These are phyloP conservation scores for Ooceraea biroi DNA, from an alignment of 1,140 invertebrate species.

Conservation along the genomic window DNA sequence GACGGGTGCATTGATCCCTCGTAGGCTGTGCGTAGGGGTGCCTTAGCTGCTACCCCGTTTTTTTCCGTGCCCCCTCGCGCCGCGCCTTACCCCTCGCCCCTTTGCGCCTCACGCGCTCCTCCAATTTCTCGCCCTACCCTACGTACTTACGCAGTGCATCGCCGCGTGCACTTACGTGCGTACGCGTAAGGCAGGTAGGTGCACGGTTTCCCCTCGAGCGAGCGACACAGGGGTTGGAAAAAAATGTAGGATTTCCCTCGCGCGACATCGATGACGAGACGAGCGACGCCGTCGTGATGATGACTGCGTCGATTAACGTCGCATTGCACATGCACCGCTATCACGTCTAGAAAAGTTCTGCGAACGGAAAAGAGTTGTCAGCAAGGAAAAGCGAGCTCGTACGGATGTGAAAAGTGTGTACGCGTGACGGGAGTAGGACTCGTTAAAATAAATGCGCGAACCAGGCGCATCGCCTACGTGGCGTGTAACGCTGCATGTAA, in stretches of 20 bases:
- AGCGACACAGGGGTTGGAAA: conserved; percentile 73
- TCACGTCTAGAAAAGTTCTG: conserved; percentile 49
- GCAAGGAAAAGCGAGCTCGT: conserved; percentile 57
- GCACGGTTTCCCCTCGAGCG: conserved; percentile 73
- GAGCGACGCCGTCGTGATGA: conserved; percentile 15
- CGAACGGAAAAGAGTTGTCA: conserved; percentile 40
- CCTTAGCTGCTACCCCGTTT: conserved; percentile 78
- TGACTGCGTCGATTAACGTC: conserved; percentile 53
- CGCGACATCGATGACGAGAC: conserved; percentile 51
- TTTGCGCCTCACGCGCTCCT: conserved; percentile 53
- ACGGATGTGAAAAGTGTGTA: conserved; percentile 77
- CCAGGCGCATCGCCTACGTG: conserved; percentile 44
- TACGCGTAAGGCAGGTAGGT: conserved; percentile 69
- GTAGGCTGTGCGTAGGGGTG: conserved; percentile 77
- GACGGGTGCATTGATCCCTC: conserved; percentile 83
- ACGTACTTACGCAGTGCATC: conserved; percentile 76
- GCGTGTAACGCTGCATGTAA: conserved; percentile 51
- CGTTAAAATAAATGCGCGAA: conserved; percentile 84
- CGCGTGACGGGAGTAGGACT: conserved; percentile 76
- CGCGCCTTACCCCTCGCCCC: conserved; percentile 45
- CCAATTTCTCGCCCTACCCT: conserved; percentile 61
- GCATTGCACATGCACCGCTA: conserved; percentile 6
- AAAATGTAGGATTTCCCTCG: conserved; percentile 81
- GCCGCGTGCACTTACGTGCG: conserved; percentile 77
- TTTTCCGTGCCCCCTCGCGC: conserved; percentile 65